Conservation (phyloP, 2,888 invertebrate genomes). For the Anticlea derivata region DNA sequence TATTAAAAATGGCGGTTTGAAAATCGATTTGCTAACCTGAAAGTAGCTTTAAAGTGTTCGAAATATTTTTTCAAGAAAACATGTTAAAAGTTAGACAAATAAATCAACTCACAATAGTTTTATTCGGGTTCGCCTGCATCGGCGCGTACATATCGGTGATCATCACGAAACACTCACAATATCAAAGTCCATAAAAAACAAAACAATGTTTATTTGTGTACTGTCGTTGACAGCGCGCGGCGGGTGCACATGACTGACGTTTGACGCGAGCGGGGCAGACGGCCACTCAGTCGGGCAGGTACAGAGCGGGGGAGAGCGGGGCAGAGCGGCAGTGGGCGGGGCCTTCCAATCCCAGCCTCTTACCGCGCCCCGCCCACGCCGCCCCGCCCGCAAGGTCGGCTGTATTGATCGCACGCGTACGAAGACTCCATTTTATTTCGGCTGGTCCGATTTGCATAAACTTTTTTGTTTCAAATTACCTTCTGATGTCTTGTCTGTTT, state of each 20-base stretch:
- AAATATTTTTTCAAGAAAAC: background rate
- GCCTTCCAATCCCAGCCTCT: conserved; percentile 73
- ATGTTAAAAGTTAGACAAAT: background rate
- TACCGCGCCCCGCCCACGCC: conserved; percentile 71
- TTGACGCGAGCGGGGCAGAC: conserved; percentile 44
- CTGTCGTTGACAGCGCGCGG: conserved; percentile 44
- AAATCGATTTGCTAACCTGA: too few relatives aligned
- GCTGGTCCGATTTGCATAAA: conserved; percentile 79
- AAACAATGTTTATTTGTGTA: conserved; percentile 29
- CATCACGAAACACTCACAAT: conserved; percentile 62
- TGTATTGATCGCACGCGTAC: conserved; percentile 80
- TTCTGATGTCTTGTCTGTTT: conserved; percentile 48
- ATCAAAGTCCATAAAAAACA: conserved; percentile 46
- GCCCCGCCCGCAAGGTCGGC: conserved; percentile 80
- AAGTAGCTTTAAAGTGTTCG: too few relatives aligned
- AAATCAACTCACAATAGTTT: conserved; percentile 69
- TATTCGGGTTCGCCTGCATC: conserved; percentile 70
- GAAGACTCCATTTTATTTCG: conserved; percentile 82
- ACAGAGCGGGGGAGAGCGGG: conserved; percentile 47
- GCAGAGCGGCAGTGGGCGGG: conserved; percentile 55
- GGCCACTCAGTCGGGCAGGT: conserved; percentile 30
- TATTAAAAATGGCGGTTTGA: too few relatives aligned
- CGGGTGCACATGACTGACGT: conserved; percentile 53
- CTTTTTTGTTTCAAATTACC: conserved; percentile 68
- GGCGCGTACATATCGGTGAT: conserved; percentile 81